phyloP scores from a whole-genome alignment of 2,888 invertebrate species.

The Bursaphelenchus okinawaensis region DNA sequence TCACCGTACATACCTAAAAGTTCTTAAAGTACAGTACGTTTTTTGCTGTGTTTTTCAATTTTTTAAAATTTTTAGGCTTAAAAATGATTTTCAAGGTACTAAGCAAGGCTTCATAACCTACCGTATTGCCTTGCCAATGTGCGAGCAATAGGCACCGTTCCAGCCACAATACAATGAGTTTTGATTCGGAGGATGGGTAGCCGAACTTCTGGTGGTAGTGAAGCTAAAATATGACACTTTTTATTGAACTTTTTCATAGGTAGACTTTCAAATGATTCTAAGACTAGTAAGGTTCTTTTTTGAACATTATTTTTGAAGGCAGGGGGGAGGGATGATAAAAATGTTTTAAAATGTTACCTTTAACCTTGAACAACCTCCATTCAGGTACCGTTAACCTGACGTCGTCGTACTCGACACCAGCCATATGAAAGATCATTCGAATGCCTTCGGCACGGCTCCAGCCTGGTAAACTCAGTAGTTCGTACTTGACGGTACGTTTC shows the following conservation, averaged over 20 bases:
- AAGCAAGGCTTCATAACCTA: constrained; percentile 20
- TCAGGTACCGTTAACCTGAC: constrained; percentile 36
- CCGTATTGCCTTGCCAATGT: constrained; percentile 38
- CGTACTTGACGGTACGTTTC: neutral
- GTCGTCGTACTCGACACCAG: constrained; percentile 31
- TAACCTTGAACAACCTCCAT: constrained; percentile 33
- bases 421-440: constrained; percentile 36
- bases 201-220: constrained; percentile 9
- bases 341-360: constrained; percentile 26
- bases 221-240: constrained; percentile 1
- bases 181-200: constrained; percentile 33
- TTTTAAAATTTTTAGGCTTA: neutral
- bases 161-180: constrained; percentile 33
- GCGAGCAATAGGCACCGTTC: constrained; percentile 39
- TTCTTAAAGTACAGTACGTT: too few relatives aligned
- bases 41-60: neutral
- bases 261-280: too few relatives aligned
- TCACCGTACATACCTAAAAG: constrained; percentile 39
- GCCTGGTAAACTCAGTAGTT: constrained; percentile 40
- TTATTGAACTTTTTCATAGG: too few relatives aligned
- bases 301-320: too few relatives aligned
- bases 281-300: too few relatives aligned
- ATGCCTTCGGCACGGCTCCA: constrained; percentile 41
- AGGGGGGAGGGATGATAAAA: too few relatives aligned
- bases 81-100: constrained; percentile 13